A percentile compares a stretch with the other conserved stretches of the same genome.
phyloP scores from a whole-genome alignment of 1,140 invertebrate genomes.

The Hormaphis cornu region DNA sequence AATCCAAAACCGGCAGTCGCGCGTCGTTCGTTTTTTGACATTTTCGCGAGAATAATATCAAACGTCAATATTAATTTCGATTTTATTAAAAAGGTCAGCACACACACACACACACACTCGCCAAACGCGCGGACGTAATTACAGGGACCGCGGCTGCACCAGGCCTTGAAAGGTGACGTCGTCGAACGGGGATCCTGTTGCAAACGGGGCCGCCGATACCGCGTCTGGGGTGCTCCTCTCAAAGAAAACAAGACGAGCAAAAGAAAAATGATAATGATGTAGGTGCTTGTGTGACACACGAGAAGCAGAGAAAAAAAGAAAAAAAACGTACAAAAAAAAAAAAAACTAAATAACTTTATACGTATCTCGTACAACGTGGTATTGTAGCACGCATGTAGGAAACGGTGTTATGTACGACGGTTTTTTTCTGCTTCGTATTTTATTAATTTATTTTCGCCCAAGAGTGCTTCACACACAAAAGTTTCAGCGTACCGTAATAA shows the following conservation, averaged over 20 bases:
- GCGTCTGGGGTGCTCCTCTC: background rate
- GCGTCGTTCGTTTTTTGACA: background rate
- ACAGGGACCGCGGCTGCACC: background rate
- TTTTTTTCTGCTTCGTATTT: too few relatives aligned
- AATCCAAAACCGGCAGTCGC: background rate
- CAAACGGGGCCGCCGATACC: background rate
- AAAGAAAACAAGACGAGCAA: background rate
- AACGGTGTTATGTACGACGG: too few relatives aligned
- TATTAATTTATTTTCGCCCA: too few relatives aligned
- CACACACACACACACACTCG: background rate
- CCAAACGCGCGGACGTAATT: background rate
- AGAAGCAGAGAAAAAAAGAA: background rate
- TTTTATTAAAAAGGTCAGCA: slow-evolving; percentile 3
- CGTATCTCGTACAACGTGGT: too few relatives aligned
- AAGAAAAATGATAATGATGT: slow-evolving; percentile 6
- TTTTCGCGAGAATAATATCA: background rate
- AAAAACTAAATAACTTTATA: too few relatives aligned
- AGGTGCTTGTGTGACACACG: background rate
- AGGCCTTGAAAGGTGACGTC: background rate
- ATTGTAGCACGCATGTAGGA: too few relatives aligned
- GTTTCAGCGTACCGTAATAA: too few relatives aligned
- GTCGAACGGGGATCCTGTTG: background rate
- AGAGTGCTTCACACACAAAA: too few relatives aligned
- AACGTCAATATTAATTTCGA: slow-evolving; percentile 12
- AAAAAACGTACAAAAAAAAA: too few relatives aligned